A percentile compares a stretch with the other conserved stretches of the same genome.
Evolutionary conservation across 2,888 invertebrate genomes (phyloP).

Genomic region (Drosophila phalerata): DNA sequence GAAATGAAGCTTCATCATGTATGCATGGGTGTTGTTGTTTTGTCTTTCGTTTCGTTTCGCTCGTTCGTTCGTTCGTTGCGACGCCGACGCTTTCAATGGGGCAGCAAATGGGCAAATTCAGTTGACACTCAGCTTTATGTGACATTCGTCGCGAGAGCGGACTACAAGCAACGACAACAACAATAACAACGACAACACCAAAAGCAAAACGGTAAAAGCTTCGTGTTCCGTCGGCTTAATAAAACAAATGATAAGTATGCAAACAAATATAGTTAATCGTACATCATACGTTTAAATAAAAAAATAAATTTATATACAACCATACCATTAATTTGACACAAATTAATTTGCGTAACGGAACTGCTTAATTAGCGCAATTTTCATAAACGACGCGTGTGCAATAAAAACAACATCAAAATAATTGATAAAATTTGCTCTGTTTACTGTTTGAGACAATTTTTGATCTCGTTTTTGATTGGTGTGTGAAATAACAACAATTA

Average conservation of each 20-base stretch:
- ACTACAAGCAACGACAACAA: slow-evolving; percentile 43
- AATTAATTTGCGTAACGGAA: slow-evolving; percentile 76
- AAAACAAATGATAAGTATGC: slow-evolving; percentile 15
- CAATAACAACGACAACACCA: slow-evolving; percentile 15
- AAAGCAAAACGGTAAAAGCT: slow-evolving; percentile 41
- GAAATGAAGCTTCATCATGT: slow-evolving; percentile 39
- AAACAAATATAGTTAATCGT: slow-evolving; percentile 4
- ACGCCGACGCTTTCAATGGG: slow-evolving; percentile 54
- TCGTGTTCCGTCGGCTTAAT: slow-evolving; percentile 60
- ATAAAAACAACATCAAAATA: slow-evolving; percentile 38
- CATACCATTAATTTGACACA: slow-evolving; percentile 62
- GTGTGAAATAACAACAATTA: slow-evolving; percentile 22
- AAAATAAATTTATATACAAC: slow-evolving; percentile 13
- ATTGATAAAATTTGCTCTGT: slow-evolving; percentile 26
- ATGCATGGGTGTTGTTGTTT: slow-evolving; percentile 21
- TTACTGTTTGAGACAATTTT: slow-evolving; percentile 13
- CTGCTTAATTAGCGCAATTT: slow-evolving; percentile 62
- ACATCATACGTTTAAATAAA: slow-evolving; percentile 6
- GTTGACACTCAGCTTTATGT: slow-evolving; percentile 80
- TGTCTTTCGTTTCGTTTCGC: slow-evolving; percentile 5
- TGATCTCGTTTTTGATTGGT: slow-evolving; percentile 11
- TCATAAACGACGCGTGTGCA: slow-evolving; percentile 55
- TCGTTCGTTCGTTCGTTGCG: slow-evolving; percentile 30
- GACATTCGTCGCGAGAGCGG: slow-evolving; percentile 78
- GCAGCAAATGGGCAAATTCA: slow-evolving; percentile 61